These are phyloP conservation scores for Scaptodrosophila lebanonensis DNA, from an alignment of 1,140 invertebrate genomes.

Conservation along the genomic window DNA sequence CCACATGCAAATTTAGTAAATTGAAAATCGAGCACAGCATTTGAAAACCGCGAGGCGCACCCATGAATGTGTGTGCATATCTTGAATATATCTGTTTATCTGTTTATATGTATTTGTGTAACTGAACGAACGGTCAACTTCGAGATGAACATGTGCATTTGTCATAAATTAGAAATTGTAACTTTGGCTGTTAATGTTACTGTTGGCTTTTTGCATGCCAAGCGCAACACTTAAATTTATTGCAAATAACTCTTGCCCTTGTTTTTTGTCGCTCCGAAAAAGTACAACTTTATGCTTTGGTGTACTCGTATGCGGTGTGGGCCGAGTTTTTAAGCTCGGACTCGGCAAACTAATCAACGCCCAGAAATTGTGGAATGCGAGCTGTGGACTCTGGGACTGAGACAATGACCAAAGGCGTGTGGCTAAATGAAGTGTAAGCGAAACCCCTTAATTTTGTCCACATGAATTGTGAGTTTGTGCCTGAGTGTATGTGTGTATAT, in stretches of 20 bases:
- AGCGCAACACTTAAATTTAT: slow-evolving; percentile 66
- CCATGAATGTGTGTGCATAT: slow-evolving; percentile 51
- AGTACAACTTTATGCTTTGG: slow-evolving; percentile 22
- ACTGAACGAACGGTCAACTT: too few species aligned
- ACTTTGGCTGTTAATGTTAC: slow-evolving; percentile 46
- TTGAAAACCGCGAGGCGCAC: slow-evolving; percentile 58
- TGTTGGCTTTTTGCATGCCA: slow-evolving; percentile 23
- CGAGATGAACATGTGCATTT: slow-evolving; percentile 69
- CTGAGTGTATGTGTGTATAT: slow-evolving; percentile 18
- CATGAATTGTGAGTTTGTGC: slow-evolving; percentile 9
- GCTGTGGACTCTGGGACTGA: slow-evolving; percentile 7
- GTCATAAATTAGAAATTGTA: slow-evolving; percentile 74
- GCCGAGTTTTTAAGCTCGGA: slow-evolving; percentile 42
- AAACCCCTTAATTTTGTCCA: slow-evolving; percentile 13
- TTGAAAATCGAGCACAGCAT: slow-evolving; percentile 59
- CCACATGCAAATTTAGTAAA: slow-evolving; percentile 69
- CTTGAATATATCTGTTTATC: too few species aligned
- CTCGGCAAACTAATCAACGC: slow-evolving; percentile 69
- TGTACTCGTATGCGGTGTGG: slow-evolving; percentile 15
- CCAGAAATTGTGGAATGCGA: slow-evolving; percentile 34
- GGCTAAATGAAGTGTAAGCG: slow-evolving; percentile 69
- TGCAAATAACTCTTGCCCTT: slow-evolving; percentile 60
- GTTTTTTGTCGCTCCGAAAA: slow-evolving; percentile 30
- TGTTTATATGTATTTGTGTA: too few species aligned
- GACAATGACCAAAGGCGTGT: slow-evolving; percentile 28